Evolutionary conservation across 1,140 invertebrate species (phyloP).

Genomic region (Bombus fervidus): DNA sequence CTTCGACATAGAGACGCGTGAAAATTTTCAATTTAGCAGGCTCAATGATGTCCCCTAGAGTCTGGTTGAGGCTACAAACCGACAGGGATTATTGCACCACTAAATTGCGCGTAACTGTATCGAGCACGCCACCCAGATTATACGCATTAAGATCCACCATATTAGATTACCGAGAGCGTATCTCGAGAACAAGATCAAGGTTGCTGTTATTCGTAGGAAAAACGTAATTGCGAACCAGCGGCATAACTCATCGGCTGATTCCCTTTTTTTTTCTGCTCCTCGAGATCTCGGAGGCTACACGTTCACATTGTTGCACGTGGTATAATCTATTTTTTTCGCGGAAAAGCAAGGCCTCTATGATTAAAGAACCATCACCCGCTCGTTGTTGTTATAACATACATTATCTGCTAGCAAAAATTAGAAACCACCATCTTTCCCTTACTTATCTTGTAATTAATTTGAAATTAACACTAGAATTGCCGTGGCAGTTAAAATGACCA

Average conservation of each 20-base stretch:
- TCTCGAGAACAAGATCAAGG: slow-evolving; percentile 57
- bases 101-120: slow-evolving; percentile 56
- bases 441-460: neutral
- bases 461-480: neutral
- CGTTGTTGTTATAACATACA: neutral
- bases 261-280: neutral
- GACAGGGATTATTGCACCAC: slow-evolving; percentile 43
- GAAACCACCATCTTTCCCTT: neutral
- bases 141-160: slow-evolving; percentile 52
- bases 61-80: neutral
- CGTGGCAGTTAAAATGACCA: too few species aligned
- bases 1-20: too few species aligned
- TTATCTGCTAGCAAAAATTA: neutral
- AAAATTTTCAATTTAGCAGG: neutral
- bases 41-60: neutral
- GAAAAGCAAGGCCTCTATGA: too few species aligned
- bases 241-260: slow-evolving; percentile 37
- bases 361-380: too few species aligned
- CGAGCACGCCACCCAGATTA: slow-evolving; percentile 51
- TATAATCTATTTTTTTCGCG: too few species aligned
- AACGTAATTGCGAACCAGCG: slow-evolving; percentile 37
- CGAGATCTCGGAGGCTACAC: neutral
- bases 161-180: slow-evolving; percentile 54
- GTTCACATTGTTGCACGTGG: neutral
- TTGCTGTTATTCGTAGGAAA: slow-evolving; percentile 44